A percentile compares a stretch with the other conserved stretches of the same genome.
Conservation (phyloP, 1,140 invertebrate genomes). For the Lordiphosa clarofinis region DNA sequence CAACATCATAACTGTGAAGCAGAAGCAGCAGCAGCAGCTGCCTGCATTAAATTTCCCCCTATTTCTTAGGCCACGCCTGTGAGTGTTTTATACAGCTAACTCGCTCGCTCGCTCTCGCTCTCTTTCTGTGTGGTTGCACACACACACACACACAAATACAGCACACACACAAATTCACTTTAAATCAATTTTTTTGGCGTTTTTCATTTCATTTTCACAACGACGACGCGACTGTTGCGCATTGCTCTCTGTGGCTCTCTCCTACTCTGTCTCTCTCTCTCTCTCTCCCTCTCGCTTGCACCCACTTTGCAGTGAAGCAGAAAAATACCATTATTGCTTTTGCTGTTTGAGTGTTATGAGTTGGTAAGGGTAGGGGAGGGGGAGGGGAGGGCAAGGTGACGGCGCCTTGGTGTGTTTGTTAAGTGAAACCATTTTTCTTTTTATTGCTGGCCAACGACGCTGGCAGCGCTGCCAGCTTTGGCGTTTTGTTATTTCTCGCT, state of each 20-base stretch:
- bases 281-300: slow-evolving; percentile 12
- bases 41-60: slow-evolving; percentile 53
- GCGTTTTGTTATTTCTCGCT: slow-evolving; percentile 76
- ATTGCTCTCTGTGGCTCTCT: slow-evolving; percentile 26
- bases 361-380: too few species aligned
- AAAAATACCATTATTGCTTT: slow-evolving; percentile 72
- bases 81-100: slow-evolving; percentile 21
- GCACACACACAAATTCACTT: slow-evolving; percentile 65
- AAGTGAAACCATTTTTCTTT: slow-evolving; percentile 79
- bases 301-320: slow-evolving; percentile 39
- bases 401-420: slow-evolving; percentile 70
- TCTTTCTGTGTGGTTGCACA: slow-evolving; percentile 1
- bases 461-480: slow-evolving; percentile 20
- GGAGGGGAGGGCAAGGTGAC: slow-evolving; percentile 13
- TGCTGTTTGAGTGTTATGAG: slow-evolving; percentile 5
- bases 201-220: slow-evolving; percentile 74
- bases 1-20: slow-evolving; percentile 41
- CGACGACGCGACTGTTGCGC: slow-evolving; percentile 44
- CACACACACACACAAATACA: too few species aligned
- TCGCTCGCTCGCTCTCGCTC: slow-evolving; percentile 20
- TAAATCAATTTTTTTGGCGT: slow-evolving; percentile 76
- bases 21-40: background rate
- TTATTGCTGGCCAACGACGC: slow-evolving; percentile 44
- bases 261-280: slow-evolving; percentile 6
- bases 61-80: slow-evolving; percentile 67